These are phyloP conservation scores for Eueides isabella DNA, from an alignment of 1,140 invertebrate genomes.

Conservation along the genomic window DNA sequence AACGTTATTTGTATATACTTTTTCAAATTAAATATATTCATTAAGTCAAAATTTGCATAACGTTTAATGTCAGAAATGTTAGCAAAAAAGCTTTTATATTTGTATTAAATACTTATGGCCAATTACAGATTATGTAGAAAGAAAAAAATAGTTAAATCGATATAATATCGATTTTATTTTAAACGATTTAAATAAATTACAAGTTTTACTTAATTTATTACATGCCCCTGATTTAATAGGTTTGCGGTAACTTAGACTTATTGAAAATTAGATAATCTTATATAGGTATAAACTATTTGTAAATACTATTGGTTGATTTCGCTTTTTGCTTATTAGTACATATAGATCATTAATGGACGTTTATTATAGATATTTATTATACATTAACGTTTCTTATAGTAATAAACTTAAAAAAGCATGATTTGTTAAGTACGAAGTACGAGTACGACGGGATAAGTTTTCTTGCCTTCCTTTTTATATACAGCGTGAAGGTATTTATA, in stretches of 20 bases:
- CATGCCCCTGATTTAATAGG: background rate
- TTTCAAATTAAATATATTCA: slow-evolving; percentile 3
- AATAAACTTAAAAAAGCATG: background rate
- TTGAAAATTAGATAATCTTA: background rate
- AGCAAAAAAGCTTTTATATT: background rate
- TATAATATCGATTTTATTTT: slow-evolving; percentile 5
- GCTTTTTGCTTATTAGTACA: background rate
- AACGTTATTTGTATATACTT: slow-evolving; percentile 13
- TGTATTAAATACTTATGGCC: background rate
- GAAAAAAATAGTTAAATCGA: background rate
- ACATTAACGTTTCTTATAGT: background rate
- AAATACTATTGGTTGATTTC: background rate
- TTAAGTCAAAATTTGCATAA: background rate
- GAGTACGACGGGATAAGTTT: too few relatives aligned
- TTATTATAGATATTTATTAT: background rate
- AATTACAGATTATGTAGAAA: background rate
- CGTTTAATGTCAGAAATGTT: background rate
- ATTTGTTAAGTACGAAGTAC: too few relatives aligned
- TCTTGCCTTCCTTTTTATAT: too few relatives aligned
- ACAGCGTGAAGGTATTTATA: too few relatives aligned
- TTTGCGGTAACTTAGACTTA: background rate
- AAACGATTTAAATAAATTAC: background rate
- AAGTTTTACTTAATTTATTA: background rate
- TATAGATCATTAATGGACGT: background rate
- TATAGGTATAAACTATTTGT: background rate